Percentiles rank a stretch among this genome's conserved stretches.
These are phyloP conservation scores for Crotalus horridus DNA, from an alignment of 2,113 vertebrate genomes.

Conservation along the genomic window DNA sequence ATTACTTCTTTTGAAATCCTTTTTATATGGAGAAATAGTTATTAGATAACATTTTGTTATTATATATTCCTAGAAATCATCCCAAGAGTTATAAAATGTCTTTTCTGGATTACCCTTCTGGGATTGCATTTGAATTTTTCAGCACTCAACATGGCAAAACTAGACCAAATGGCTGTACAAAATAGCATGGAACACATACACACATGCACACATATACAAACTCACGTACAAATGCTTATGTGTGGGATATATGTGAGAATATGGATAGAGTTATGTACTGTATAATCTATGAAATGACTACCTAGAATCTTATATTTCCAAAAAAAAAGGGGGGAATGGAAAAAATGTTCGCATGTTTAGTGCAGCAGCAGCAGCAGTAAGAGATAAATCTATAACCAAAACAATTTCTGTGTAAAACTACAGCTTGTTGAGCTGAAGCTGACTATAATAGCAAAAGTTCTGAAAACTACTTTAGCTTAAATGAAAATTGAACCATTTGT, in stretches of 20 bases:
- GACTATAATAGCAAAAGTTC: not conserved
- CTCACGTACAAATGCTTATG: conserved; percentile 30
- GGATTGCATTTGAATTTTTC: conserved; percentile 26
- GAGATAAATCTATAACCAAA: conserved; percentile 41
- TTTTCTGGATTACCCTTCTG: conserved; percentile 7
- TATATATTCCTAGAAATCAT: conserved; percentile 2
- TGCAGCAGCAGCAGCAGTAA: conserved; percentile 23
- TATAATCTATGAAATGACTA: conserved; percentile 37
- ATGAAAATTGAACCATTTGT: conserved; percentile 24
- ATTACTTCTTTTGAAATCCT: conserved; percentile 17
- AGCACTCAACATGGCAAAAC: conserved; percentile 25
- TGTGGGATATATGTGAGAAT: not conserved
- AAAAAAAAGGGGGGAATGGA: conserved; percentile 36
- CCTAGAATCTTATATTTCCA: conserved; percentile 47
- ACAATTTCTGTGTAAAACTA: conserved; percentile 33
- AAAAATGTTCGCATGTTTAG: conserved; percentile 35
- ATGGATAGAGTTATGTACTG: conserved; percentile 13
- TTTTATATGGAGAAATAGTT: not conserved
- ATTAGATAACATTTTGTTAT: not conserved
- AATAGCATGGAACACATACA: conserved; percentile 31
- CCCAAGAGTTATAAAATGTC: conserved; percentile 19
- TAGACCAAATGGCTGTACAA: conserved; percentile 31
- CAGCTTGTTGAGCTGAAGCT: conserved; percentile 34
- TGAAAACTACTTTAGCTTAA: not conserved
- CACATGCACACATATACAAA: conserved; percentile 17